These are phyloP conservation scores for Thalassarche chlororhynchos DNA, from an alignment of 2,113 vertebrate species.

Conservation along the genomic window DNA sequence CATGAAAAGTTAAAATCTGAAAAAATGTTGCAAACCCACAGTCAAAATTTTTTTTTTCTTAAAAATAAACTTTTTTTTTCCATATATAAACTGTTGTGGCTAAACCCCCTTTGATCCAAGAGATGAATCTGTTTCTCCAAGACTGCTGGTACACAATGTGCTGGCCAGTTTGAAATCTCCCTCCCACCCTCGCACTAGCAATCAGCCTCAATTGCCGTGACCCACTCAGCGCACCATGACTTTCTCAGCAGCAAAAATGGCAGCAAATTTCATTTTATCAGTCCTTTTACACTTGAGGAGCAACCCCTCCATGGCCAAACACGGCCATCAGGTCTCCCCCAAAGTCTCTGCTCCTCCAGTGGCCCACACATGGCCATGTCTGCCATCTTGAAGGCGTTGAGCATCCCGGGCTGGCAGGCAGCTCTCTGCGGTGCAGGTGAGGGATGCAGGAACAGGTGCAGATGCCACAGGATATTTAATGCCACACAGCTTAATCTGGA, in stretches of 20 bases:
- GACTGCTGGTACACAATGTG: neutral
- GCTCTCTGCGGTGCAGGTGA: neutral
- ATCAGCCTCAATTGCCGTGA: neutral
- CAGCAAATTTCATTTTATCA: neutral
- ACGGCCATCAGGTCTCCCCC: fast-evolving
- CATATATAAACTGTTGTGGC: neutral
- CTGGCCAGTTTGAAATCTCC: neutral
- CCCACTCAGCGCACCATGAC: neutral
- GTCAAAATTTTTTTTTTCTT: neutral
- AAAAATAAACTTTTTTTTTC: neutral
- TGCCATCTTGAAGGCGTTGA: neutral
- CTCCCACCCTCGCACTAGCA: neutral
- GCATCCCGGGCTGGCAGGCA: neutral
- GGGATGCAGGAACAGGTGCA: neutral
- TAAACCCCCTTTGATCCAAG: neutral
- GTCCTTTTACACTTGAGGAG: neutral
- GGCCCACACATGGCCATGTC: fast-evolving
- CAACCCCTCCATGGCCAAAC: neutral
- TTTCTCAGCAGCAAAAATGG: neutral
- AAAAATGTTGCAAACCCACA: neutral
- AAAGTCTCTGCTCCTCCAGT: neutral
- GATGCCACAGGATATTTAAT: neutral
- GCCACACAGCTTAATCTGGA: neutral
- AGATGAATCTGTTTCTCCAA: neutral
- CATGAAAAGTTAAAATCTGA: neutral